phyloP scores from a whole-genome alignment of 1,140 invertebrate genomes.

The silkworm (Bombyx mori) region ASM3026992v2 NC_085127.1:3185001-3185500 shows the following conservation, averaged over 20 bases:
- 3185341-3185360: no score
- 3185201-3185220: slow-evolving; percentile 44
- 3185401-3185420: no score
- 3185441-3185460: no score
- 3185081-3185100: slow-evolving; percentile 61
- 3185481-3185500: no score
- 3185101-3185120: slow-evolving; percentile 59
- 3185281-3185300: slow-evolving; percentile 1
- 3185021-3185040: slow-evolving; percentile 44
- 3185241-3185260: slow-evolving; percentile 24
- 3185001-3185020: no score
- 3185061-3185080: slow-evolving; percentile 56
- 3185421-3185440: no score
- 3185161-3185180: slow-evolving; percentile 41
- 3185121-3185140: slow-evolving; percentile 62
- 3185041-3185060: slow-evolving; percentile 28
- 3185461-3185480: no score
- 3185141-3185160: slow-evolving; percentile 22
- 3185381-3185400: no score
- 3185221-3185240: slow-evolving; percentile 44
- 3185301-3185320: background rate
- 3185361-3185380: no score
- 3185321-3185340: no score
- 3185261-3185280: slow-evolving; percentile 1
- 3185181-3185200: slow-evolving; percentile 62